Conservation (phyloP, 2,888 invertebrate species). For the Pecten maximus region DNA sequence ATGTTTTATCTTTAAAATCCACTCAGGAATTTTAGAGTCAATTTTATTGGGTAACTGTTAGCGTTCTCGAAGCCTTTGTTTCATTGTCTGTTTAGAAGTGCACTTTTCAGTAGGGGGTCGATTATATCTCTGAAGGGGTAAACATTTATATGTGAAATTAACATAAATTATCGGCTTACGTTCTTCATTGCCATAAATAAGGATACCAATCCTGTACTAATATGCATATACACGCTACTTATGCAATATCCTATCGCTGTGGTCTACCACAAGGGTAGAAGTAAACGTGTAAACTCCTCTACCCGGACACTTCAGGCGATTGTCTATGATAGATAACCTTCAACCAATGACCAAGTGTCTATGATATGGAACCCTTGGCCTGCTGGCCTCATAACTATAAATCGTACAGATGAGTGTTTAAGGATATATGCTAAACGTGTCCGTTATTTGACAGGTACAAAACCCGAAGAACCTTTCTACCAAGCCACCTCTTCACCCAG, state of each 20-base stretch:
- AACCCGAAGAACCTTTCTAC: neutral
- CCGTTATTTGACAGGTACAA: neutral
- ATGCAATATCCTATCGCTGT: neutral
- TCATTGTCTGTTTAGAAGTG: neutral
- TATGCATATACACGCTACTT: neutral
- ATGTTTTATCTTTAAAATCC: neutral
- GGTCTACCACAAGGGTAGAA: neutral
- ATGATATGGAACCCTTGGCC: neutral
- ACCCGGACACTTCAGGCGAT: neutral
- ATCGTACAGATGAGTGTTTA: neutral
- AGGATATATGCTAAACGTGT: neutral
- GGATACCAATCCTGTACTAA: neutral
- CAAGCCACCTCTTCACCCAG: neutral
- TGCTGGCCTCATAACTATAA: neutral
- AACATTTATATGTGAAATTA: neutral
- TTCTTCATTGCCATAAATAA: neutral
- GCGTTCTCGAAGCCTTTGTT: neutral
- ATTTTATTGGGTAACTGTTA: neutral
- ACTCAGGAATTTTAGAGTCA: neutral
- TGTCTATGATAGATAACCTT: neutral
- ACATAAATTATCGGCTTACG: neutral
- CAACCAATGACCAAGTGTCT: neutral
- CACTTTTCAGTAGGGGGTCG: neutral
- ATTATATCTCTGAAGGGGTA: slow-evolving; percentile 15
- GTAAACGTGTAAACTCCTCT: neutral